Evolutionary conservation across 2,797 vertebrate species (phyloP).

Genomic region (Sebastes jordani): DNA sequence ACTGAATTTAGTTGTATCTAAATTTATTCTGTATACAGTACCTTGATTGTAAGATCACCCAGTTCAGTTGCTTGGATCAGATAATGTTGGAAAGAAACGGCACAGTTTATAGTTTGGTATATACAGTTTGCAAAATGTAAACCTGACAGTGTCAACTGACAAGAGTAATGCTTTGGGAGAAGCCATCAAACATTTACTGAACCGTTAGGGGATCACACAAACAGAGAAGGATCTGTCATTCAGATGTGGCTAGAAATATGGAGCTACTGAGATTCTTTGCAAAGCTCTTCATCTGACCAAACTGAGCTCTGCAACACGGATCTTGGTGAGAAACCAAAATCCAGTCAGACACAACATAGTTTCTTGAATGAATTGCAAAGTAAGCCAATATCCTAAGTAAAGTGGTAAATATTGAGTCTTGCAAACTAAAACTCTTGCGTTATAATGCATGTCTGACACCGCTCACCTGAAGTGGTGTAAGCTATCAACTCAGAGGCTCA

Average conservation of each 20-base stretch:
- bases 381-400: not conserved
- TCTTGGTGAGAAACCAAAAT: not conserved
- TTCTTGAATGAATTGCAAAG: not conserved
- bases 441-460: not conserved
- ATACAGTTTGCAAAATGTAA: not conserved
- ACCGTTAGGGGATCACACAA: not conserved
- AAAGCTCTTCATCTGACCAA: slow-evolving; percentile 9
- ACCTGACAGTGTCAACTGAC: not conserved
- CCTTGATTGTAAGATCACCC: not conserved
- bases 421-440: not conserved
- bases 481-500: not conserved
- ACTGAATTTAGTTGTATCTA: not conserved
- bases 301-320: not conserved
- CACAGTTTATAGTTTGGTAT: not conserved
- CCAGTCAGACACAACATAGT: not conserved
- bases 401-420: not conserved
- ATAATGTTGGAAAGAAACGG: not conserved
- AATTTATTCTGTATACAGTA: not conserved
- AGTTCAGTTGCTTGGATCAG: not conserved
- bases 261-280: not conserved
- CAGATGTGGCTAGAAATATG: not conserved
- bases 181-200: slow-evolving; percentile 5
- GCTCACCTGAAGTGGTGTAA: not conserved
- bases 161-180: not conserved
- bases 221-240: not conserved